These are phyloP conservation scores for Pantherophis guttatus DNA, from an alignment of 2,113 vertebrate species.

Conservation along the genomic window DNA sequence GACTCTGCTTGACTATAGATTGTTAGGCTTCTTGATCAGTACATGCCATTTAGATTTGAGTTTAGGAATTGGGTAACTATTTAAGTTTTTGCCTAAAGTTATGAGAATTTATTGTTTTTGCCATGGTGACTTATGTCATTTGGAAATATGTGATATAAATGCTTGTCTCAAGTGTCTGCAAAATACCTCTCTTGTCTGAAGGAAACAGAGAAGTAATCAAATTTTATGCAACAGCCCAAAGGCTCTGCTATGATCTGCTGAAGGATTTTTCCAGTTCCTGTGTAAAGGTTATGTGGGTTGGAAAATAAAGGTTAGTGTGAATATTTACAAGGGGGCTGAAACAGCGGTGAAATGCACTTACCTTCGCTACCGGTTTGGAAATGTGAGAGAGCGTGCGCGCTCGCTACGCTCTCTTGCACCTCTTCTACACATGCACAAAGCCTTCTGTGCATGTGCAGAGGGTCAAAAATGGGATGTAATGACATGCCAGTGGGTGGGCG, in stretches of 20 bases:
- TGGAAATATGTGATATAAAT: constrained; percentile 1
- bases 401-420: too few species aligned
- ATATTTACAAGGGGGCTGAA: neutral
- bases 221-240: neutral
- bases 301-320: neutral
- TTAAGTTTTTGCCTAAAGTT: neutral
- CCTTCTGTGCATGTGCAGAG: too few species aligned
- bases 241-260: neutral
- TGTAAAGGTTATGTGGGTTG: neutral
- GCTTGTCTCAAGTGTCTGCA: neutral
- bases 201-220: neutral
- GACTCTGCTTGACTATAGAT: neutral
- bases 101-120: neutral
- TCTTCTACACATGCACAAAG: too few species aligned
- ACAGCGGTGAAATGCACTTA: too few species aligned
- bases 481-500: too few species aligned
- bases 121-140: neutral
- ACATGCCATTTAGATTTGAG: neutral
- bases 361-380: too few species aligned
- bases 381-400: too few species aligned
- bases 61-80: neutral
- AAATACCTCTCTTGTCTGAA: neutral
- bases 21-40: neutral
- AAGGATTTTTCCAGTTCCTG: neutral
- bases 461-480: too few species aligned